Evolutionary conservation across 2,888 invertebrate genomes (phyloP).

Genomic region (Blastobasis adustella): DNA sequence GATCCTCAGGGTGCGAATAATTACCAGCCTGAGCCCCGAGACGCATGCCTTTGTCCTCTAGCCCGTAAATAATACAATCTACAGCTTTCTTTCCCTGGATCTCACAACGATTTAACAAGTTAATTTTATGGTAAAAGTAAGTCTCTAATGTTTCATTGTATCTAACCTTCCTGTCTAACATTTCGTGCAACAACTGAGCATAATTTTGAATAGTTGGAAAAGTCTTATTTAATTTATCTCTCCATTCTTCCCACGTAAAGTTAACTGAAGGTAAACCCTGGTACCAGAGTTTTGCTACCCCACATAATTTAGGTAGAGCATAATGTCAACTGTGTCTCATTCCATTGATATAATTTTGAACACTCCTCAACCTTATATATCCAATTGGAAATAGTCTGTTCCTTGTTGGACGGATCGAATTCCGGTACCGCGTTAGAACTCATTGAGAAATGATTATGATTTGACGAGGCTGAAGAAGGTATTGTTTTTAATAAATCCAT

Average conservation of each 20-base stretch:
- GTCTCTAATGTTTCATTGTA: constrained; percentile 12
- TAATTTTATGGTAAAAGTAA: constrained; percentile 17
- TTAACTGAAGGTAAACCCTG: too few species aligned
- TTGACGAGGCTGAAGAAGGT: background rate
- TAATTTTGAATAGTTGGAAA: constrained; percentile 15
- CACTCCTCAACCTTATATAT: constrained; percentile 5
- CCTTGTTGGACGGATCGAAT: constrained; percentile 3
- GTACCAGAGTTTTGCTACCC: constrained; percentile 11
- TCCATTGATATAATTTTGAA: constrained; percentile 1
- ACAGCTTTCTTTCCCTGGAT: constrained; percentile 16
- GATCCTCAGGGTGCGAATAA: constrained; percentile 1
- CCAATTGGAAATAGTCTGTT: constrained; percentile 3
- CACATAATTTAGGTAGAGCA: constrained; percentile 14
- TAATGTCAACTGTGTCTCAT: constrained; percentile 11
- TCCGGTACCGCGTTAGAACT: constrained; percentile 3
- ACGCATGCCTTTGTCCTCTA: constrained; percentile 14
- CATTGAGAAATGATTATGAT: background rate
- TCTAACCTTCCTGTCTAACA: background rate
- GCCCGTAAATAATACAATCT: constrained; percentile 16
- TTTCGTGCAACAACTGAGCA: constrained; percentile 8
- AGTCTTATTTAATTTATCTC: constrained; percentile 10
- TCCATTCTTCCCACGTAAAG: constrained; percentile 16
- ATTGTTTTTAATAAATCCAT: background rate
- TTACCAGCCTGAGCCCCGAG: constrained; percentile 9
- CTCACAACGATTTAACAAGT: constrained; percentile 17